These are phyloP conservation scores for Vulpes vulpes DNA, from an alignment of 2,113 vertebrate species.

Conservation along the genomic window DNA sequence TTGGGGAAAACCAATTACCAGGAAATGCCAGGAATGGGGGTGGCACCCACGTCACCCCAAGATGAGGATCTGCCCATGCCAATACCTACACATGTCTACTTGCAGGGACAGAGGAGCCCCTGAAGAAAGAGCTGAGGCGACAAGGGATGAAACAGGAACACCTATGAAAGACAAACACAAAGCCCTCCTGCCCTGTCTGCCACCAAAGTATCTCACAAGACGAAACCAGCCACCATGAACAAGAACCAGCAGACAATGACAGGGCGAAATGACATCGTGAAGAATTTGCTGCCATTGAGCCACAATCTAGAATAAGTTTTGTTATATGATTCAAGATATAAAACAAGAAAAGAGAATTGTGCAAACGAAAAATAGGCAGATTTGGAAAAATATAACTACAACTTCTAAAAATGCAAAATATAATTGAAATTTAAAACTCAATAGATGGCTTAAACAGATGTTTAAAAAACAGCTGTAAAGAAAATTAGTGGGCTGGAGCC, in stretches of 20 bases:
- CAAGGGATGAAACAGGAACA: background rate
- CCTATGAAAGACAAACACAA: background rate
- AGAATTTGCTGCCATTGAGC: background rate
- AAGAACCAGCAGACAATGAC: background rate
- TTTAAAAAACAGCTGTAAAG: background rate
- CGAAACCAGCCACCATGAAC: background rate
- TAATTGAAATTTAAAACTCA: background rate
- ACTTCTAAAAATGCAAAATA: background rate
- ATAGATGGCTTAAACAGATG: background rate
- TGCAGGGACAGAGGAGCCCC: background rate
- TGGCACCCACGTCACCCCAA: background rate
- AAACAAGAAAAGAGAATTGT: background rate
- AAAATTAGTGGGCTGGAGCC: background rate
- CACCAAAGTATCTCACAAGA: too few species aligned
- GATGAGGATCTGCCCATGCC: background rate
- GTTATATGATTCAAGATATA: background rate
- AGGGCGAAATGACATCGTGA: rapidly evolving
- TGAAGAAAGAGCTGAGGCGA: background rate
- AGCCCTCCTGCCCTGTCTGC: background rate
- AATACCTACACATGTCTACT: too few species aligned
- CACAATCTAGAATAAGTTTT: background rate
- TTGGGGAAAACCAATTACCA: background rate
- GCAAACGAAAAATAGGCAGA: background rate
- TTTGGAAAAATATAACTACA: background rate
- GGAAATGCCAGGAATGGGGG: background rate